Evolutionary conservation across 92 coral and sea anemone species (phyloP), one percentile per base, ranked within the genome.

Genomic region (Metridium senile): DNA sequence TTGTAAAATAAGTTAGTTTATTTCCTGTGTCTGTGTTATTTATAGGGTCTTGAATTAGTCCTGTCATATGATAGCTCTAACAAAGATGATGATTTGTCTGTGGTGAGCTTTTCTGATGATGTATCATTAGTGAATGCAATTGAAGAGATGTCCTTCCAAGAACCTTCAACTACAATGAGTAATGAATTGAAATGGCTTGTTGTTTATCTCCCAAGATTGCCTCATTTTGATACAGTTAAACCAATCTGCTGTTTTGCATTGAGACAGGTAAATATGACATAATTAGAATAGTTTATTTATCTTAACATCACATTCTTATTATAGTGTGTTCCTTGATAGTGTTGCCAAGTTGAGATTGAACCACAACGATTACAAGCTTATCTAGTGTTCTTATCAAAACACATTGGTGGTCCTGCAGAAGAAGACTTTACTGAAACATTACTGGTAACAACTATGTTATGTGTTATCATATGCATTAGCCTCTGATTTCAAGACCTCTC

Each of bases 341-440:
- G 98, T 22, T 95, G 99, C 22, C 89, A 90, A 34, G 91, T 92
- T 54, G 99, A 95, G 84, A 87, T 95, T 39, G 80, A 83, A 31
- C 93, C 94, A 19, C 89, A 89, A 68, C 81, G 99, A 81, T 70
- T 88, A 1, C 97, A 95, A 70, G 97, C 99, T 0, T 95, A 95
- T 72, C 59, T 95, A 28, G 85, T 92, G 74, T 95, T 95, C 80
- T 75, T 95, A 22, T 81, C 99, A 8, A 81, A 92, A 26, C 85
- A 95, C 76, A 79, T 89, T 22, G 84, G 86, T 17, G 82, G 79
- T 22, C 86, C 83, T 43, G 72, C 70, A 1, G 92, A 89, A 18
- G 85, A 87, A 58, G 97, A 92, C 26, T 90, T 92, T 65, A 67
- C 89, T n/a, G 83, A 87, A 18, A 81, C 97, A 39, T 74, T 87